Evolutionary conservation across 2,888 invertebrate genomes (phyloP), one percentile per base, ranked within the genome.

Genomic region (Lasioglossum leucozonium): DNA sequence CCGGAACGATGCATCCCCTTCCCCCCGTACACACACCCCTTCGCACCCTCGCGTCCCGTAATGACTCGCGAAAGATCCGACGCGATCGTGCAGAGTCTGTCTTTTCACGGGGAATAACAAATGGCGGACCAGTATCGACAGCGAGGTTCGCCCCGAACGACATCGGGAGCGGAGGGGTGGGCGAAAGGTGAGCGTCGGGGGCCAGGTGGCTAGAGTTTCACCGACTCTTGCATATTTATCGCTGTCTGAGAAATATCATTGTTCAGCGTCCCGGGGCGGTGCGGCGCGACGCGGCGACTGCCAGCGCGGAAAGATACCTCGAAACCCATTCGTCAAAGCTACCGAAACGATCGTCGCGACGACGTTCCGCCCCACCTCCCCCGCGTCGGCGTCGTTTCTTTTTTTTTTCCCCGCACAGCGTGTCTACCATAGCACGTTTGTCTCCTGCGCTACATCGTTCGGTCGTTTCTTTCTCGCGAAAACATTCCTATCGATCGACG

Each of bases 1-100:
- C n/a, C 79, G 80, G 13, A 58, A 84, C 77, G 81, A 76, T 69
- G 83, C 79, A 22, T 62, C 51, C 62, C 51, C 16, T 16, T n/a
- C 10, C 51, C 22, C n/a, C n/a, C n/a, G n/a, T n/a, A n/a, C n/a
- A 3, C 22, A 51, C 22, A 16, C 55, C 58, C 62, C 58, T 71
- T 51, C 30, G 22, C 72, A 37, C 40, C 85, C 79, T 91, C 91
- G 89, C 86, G 83, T 85, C 26, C 5, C 85, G 88, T 90, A 91
- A 93, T 90, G 92, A 92, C 90, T 91, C 88, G 91, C 87, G 89
- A 92, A 90, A 86, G 91, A 91, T 89, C 88, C 90, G 90, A 90
- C 89, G 87, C 86, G 55, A 75, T 84, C 76, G 83, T 55, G 82
- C 78, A 75, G 71, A 22, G 65, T 76, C 37, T 34, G 86, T 55